A percentile compares a stretch with the other conserved stretches of the same genome.
These are phyloP conservation scores for Acyrthosiphon pisum DNA, from an alignment of 1,140 invertebrate species.

Conservation along the genomic window DNA sequence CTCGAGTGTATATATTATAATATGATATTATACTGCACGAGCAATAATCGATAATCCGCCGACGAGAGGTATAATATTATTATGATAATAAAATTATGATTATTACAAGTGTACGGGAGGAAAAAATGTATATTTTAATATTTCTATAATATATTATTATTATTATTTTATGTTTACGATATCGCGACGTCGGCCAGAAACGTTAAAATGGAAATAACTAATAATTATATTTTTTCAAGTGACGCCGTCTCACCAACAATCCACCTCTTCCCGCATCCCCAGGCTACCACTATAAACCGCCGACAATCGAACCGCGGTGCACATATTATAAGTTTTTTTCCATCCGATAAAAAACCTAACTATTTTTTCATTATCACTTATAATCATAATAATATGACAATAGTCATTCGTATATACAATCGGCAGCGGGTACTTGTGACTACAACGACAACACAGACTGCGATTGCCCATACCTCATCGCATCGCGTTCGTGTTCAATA, in stretches of 20 bases:
- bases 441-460: background rate
- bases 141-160: background rate
- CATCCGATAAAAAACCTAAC: background rate
- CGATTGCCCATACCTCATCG: background rate
- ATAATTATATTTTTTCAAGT: background rate
- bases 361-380: background rate
- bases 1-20: background rate
- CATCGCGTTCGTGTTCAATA: background rate
- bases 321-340: background rate
- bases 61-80: background rate
- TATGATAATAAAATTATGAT: background rate
- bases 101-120: background rate
- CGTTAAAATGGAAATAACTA: background rate
- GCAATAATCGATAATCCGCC: background rate
- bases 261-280: background rate
- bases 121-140: background rate
- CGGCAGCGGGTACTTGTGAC: background rate
- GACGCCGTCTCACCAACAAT: background rate
- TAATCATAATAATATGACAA: too few species aligned
- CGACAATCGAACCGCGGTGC: too few species aligned
- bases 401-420: background rate
- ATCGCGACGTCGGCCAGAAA: background rate
- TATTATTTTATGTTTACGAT: background rate
- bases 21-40: conserved; percentile 2
- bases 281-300: background rate